Evolutionary conservation across 2,888 invertebrate species (phyloP).

Genomic region (Drosophila prostipennis): DNA sequence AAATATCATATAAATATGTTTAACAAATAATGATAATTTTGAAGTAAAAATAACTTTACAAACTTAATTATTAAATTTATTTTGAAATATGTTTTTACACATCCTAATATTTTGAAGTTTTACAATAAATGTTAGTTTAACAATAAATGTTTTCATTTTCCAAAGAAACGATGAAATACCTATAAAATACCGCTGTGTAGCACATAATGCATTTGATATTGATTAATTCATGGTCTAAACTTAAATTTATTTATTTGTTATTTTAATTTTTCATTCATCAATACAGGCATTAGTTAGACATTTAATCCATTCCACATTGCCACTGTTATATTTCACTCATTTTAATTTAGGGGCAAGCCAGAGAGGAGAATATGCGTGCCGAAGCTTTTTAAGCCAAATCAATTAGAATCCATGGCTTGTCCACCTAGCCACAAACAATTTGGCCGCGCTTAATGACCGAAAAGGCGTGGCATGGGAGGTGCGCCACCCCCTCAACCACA

Average conservation of each 20-base stretch:
- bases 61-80: no score
- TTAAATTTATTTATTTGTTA: not conserved
- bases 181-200: not conserved
- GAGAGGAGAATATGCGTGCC: constrained; percentile 16
- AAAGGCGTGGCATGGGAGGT: constrained; percentile 17
- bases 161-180: not conserved
- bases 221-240: not conserved
- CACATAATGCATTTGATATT: not conserved
- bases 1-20: no score
- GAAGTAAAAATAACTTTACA: no score
- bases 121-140: no score
- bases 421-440: constrained; percentile 46
- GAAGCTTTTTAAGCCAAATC: constrained; percentile 38
- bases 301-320: not conserved
- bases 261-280: not conserved
- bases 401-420: constrained; percentile 28
- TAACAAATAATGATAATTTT: no score
- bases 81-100: no score
- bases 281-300: not conserved
- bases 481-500: constrained; percentile 50
- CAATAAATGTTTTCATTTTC: no score
- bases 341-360: constrained; percentile 8
- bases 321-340: constrained; percentile 9
- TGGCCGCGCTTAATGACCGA: constrained; percentile 54
- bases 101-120: no score